Conservation (phyloP, 2,113 vertebrate genomes). For the Bubo blakistoni region DNA sequence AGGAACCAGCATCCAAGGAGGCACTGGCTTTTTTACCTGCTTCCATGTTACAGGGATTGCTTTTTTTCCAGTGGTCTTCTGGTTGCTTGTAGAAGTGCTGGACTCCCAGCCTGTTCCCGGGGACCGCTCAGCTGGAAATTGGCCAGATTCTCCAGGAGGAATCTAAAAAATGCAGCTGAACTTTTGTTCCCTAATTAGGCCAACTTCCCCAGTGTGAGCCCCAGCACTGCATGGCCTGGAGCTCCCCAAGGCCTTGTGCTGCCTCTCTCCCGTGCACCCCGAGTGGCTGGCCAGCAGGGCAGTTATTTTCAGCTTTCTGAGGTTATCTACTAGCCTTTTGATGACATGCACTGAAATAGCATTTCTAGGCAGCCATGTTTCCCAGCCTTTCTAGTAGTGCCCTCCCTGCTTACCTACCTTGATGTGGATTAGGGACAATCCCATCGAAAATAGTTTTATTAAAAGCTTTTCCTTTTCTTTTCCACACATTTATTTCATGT, state of each 20-base stretch:
- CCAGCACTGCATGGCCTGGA: conserved; percentile 36
- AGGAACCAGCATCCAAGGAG: background rate
- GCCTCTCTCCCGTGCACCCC: conserved; percentile 43
- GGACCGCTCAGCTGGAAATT: conserved; percentile 73
- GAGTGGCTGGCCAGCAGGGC: conserved; percentile 59
- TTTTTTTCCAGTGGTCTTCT: background rate
- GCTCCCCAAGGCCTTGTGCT: conserved; percentile 61
- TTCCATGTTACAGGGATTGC: background rate
- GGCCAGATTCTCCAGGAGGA: conserved; percentile 75
- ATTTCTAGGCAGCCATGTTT: conserved; percentile 80
- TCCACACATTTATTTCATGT: conserved; percentile 27
- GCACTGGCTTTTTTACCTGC: background rate
- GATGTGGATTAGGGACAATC: background rate
- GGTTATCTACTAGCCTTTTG: conserved; percentile 80
- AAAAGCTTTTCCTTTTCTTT: conserved; percentile 32
- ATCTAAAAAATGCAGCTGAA: conserved; percentile 86
- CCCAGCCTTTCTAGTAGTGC: conserved; percentile 64
- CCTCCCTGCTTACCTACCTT: conserved; percentile 8
- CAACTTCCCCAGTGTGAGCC: conserved; percentile 77
- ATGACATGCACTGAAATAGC: conserved; percentile 81
- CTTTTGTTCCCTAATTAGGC: conserved; percentile 96
- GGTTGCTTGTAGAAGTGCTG: conserved; percentile 43
- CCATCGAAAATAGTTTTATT: conserved; percentile 15
- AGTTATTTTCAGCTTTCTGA: conserved; percentile 82
- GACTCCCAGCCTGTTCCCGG: conserved; percentile 65